Conservation (phyloP, 2,797 vertebrate species). For the Otolemur crassicaudatus region DNA sequence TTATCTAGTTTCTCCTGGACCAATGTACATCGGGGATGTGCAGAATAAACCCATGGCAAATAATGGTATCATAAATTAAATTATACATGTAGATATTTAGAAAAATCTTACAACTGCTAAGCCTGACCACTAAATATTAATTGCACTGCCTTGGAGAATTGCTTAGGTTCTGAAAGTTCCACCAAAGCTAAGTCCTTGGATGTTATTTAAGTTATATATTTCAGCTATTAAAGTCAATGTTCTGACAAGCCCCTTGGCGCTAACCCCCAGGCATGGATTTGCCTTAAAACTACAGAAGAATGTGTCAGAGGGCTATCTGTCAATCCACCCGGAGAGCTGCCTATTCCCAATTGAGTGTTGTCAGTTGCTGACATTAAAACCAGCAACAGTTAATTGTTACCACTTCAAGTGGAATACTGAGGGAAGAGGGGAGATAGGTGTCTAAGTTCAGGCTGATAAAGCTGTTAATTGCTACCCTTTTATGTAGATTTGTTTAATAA, state of each 20-base stretch:
- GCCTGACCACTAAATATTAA: slow-evolving; percentile 50
- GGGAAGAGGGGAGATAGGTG: slow-evolving; percentile 71
- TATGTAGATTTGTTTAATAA: slow-evolving; percentile 79
- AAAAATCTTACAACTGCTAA: slow-evolving; percentile 47
- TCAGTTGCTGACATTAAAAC: slow-evolving; percentile 79
- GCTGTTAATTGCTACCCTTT: slow-evolving; percentile 82
- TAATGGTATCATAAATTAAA: slow-evolving; percentile 44
- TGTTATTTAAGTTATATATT: slow-evolving; percentile 73
- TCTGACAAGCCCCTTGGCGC: slow-evolving; percentile 80
- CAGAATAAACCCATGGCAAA: slow-evolving; percentile 44
- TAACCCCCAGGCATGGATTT: slow-evolving; percentile 72
- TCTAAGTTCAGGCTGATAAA: slow-evolving; percentile 78
- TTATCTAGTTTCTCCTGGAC: slow-evolving; percentile 13
- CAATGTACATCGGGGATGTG: neutral
- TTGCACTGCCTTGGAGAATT: slow-evolving; percentile 57
- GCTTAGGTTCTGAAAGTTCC: slow-evolving; percentile 63
- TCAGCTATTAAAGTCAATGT: slow-evolving; percentile 74
- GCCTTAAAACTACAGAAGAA: slow-evolving; percentile 74
- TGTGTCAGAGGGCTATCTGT: slow-evolving; percentile 74
- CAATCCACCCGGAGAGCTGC: slow-evolving; percentile 69
- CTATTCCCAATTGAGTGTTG: slow-evolving; percentile 67
- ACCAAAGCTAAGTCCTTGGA: slow-evolving; percentile 53
- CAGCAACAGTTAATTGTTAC: slow-evolving; percentile 80
- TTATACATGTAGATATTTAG: neutral
- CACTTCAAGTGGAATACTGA: slow-evolving; percentile 73